phyloP scores from a whole-genome alignment of 1,140 invertebrate species.

The Drosophila orena region DNA sequence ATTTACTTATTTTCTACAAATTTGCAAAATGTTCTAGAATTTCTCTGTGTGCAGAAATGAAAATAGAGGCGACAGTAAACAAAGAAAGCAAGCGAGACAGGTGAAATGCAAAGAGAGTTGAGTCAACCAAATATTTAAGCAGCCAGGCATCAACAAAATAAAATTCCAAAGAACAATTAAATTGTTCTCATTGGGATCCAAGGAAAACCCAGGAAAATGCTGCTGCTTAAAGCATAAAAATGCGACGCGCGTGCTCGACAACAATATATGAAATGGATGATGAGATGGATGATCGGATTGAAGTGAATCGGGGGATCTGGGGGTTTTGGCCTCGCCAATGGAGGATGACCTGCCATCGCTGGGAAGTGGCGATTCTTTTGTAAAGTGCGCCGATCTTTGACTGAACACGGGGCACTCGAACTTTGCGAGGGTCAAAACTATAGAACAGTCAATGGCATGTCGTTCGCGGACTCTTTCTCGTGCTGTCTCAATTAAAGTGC shows the following conservation, averaged over 20 bases:
- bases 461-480: constrained; percentile 10
- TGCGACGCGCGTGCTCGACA: constrained; percentile 56
- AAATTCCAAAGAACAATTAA: constrained; percentile 51
- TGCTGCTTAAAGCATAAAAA: constrained; percentile 62
- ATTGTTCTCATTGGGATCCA: constrained; percentile 19
- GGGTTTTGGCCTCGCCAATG: constrained; percentile 52
- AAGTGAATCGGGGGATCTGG: constrained; percentile 9
- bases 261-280: constrained; percentile 1
- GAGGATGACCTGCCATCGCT: constrained; percentile 22
- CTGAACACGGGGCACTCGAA: constrained; percentile 59
- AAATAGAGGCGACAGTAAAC: constrained; percentile 25
- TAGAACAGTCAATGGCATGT: constrained; percentile 77
- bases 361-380: constrained; percentile 20
- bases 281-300: not conserved
- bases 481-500: constrained; percentile 66
- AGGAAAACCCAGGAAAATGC: constrained; percentile 67
- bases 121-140: constrained; percentile 39
- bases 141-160: constrained; percentile 9
- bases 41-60: not conserved
- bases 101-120: constrained; percentile 35
- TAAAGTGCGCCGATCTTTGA: constrained; percentile 78
- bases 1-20: no score
- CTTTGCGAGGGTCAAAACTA: constrained; percentile 81
- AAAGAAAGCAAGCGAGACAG: constrained; percentile 31
- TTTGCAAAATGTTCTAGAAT: not conserved